phyloP scores from a whole-genome alignment of 2,113 vertebrate species.

The Chiloscyllium plagiosum region DNA sequence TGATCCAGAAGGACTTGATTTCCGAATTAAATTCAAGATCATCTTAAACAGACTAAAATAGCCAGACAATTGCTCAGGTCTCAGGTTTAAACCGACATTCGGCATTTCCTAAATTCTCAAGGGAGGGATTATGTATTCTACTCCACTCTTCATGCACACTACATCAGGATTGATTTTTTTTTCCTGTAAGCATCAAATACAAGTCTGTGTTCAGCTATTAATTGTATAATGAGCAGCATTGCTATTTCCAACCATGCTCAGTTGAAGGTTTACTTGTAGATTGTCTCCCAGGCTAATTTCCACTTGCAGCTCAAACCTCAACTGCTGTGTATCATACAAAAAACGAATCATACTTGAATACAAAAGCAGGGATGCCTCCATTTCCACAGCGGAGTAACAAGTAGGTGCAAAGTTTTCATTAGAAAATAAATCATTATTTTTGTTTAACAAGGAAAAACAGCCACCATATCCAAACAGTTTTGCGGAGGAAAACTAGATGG shows the following conservation, averaged over 20 bases:
- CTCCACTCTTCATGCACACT: background rate
- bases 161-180: slow-evolving; percentile 8
- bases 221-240: background rate
- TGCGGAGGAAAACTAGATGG: background rate
- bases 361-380: background rate
- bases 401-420: background rate
- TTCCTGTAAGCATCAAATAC: slow-evolving; percentile 6
- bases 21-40: background rate
- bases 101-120: slow-evolving; percentile 2
- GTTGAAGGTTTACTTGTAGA: background rate
- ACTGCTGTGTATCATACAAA: background rate
- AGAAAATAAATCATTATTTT: slow-evolving; percentile 9
- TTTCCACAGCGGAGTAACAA: background rate
- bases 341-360: background rate
- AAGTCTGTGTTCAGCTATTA: background rate
- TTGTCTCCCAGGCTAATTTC: background rate
- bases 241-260: background rate
- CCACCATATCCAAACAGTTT: background rate
- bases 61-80: background rate
- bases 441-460: background rate
- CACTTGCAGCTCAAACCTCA: background rate
- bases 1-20: background rate
- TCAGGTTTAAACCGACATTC: background rate
- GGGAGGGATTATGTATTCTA: background rate
- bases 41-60: background rate